These are phyloP conservation scores for Anthrax anthrax DNA, from an alignment of 2,888 invertebrate species.

Conservation along the genomic window DNA sequence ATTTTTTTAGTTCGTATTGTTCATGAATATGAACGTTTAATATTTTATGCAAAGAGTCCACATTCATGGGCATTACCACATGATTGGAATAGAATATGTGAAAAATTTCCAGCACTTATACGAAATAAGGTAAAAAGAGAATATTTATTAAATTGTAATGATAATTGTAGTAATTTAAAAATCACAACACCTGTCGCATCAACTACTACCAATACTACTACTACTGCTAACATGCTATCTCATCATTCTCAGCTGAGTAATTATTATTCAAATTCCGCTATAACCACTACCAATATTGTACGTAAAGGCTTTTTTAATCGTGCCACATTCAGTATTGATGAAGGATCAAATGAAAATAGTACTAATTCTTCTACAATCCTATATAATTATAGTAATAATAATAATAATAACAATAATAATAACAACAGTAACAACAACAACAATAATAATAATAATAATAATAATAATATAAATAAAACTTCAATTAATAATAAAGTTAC, in stretches of 20 bases:
- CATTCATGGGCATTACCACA: slow-evolving; percentile 31
- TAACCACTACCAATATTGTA: slow-evolving; percentile 17
- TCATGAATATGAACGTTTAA: slow-evolving; percentile 30
- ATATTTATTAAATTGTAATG: slow-evolving; percentile 5
- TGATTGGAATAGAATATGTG: slow-evolving; percentile 30
- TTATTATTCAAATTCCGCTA: slow-evolving; percentile 1
- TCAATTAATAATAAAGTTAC: slow-evolving; percentile 10
- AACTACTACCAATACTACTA: slow-evolving; percentile 6
- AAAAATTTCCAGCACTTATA: slow-evolving; percentile 28
- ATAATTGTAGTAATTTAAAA: slow-evolving; percentile 7
- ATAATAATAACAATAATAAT: slow-evolving; percentile 11
- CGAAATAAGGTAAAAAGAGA: slow-evolving; percentile 33
- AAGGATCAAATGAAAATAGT: slow-evolving; percentile 6
- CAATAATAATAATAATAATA: slow-evolving; percentile 4
- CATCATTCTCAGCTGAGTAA: slow-evolving; percentile 3
- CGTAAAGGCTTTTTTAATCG: slow-evolving; percentile 25
- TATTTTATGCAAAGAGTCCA: slow-evolving; percentile 32
- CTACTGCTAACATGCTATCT: slow-evolving; percentile 4
- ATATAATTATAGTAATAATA: slow-evolving; percentile 15
- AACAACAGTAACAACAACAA: slow-evolving; percentile 3
- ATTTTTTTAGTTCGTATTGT: slow-evolving; percentile 24
- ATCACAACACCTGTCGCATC: background rate
- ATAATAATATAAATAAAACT: slow-evolving; percentile 7
- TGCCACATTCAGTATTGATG: slow-evolving; percentile 23
- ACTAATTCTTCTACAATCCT: slow-evolving; percentile 7